Evolutionary conservation across 2,113 vertebrate species (phyloP).

Genomic region (Cyphomyrus discorhynchus): DNA sequence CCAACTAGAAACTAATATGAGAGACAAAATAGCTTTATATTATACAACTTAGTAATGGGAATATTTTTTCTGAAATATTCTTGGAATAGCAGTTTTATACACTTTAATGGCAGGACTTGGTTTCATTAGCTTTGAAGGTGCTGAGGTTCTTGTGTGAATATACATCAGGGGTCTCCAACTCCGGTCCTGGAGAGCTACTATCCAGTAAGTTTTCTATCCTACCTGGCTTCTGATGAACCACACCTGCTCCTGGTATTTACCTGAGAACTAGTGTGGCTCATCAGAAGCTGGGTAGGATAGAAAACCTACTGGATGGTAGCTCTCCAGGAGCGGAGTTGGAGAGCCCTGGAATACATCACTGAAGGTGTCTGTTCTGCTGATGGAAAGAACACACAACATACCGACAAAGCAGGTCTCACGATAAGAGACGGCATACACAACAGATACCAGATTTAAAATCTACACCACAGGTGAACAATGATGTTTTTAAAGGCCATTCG

Average conservation of each 20-base stretch:
- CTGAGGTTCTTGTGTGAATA: background rate
- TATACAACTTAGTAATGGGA: background rate
- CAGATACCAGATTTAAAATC: background rate
- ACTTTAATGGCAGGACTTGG: background rate
- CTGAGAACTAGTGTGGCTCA: no score
- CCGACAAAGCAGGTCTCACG: background rate
- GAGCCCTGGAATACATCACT: background rate
- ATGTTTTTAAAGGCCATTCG: background rate
- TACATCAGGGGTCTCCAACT: no score
- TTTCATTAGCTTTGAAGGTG: background rate
- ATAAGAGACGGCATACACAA: background rate
- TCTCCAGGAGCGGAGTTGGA: no score
- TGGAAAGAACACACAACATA: background rate
- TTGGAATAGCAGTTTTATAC: background rate
- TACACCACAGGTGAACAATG: background rate
- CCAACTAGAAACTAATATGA: background rate
- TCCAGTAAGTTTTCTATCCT: no score
- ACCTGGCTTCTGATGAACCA: no score
- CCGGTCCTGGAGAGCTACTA: no score
- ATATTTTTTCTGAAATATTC: background rate
- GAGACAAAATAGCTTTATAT: background rate
- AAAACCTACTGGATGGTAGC: no score
- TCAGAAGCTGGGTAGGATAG: no score
- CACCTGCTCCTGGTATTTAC: no score
- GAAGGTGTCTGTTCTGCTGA: background rate